Conservation (phyloP, 2,113 vertebrate species). For the Marmota flaviventris region DNA sequence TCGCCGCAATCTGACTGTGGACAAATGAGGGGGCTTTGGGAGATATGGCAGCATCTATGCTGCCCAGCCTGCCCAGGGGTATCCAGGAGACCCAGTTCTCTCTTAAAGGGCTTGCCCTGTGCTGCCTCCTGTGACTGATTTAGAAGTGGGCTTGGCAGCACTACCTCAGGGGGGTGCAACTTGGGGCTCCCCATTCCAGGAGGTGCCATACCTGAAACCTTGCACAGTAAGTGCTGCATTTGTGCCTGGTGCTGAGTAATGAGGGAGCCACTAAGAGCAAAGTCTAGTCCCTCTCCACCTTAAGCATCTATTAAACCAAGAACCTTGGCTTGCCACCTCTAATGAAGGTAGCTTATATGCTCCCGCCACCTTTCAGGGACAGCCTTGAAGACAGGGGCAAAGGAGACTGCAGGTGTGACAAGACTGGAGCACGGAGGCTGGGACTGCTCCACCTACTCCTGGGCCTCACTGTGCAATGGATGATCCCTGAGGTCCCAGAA, state of each 20-base stretch:
- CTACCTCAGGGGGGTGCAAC: background rate
- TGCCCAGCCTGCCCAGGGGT: background rate
- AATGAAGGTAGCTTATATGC: background rate
- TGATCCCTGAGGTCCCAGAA: background rate
- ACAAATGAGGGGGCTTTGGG: background rate
- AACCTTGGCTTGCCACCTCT: background rate
- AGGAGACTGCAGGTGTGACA: background rate
- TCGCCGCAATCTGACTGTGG: constrained; percentile 89
- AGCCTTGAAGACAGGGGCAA: background rate
- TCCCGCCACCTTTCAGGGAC: background rate
- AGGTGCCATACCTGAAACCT: background rate
- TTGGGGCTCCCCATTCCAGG: background rate
- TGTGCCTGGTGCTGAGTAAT: background rate
- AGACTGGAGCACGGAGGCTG: background rate
- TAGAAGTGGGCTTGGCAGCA: background rate
- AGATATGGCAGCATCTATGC: rapidly evolving
- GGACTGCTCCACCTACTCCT: background rate
- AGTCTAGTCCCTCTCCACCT: background rate
- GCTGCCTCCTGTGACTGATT: background rate
- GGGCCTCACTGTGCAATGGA: background rate
- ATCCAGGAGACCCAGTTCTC: background rate
- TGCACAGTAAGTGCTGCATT: background rate
- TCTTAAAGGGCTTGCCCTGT: background rate
- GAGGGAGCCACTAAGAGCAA: background rate
- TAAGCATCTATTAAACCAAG: background rate